Base-by-base conservation (phyloP, 2,888 invertebrate species). In the Tridacna gigas region DNA sequence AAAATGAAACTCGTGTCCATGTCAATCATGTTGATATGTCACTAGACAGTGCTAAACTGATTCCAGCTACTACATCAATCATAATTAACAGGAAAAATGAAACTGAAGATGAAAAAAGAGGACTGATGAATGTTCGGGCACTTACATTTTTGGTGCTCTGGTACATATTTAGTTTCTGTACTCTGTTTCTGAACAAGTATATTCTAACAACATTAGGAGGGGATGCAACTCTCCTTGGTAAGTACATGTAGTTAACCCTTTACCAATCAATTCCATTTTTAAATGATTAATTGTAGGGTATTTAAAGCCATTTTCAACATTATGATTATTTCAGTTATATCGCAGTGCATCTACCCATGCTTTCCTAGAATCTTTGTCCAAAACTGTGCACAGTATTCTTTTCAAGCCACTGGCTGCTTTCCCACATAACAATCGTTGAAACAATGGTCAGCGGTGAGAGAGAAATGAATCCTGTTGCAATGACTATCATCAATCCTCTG, bases 121-220 rank as follows among this genome's bases (percentile, higher is more conserved):
- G 94, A 11, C 80, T 94, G 67, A 84, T 90, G 47, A 93, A 91
- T 79, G 77, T 90, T 0, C 74, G 93, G 48, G 94, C 94, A 0
- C 90, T 94, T 65, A 73, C 91, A 5, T 92, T 94, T 76, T 90
- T 94, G 7, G 80, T 96, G 74, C 94, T 97, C 84, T 97, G 97
- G 97, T 97, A 97, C 92, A 96, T 97, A 92, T 97, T 97, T 94
- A 97, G 97, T 94, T 97, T 96, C 13, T 97, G 96, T 93, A 97
- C 97, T 0, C 95, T 97, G 75, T 97, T 97, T 94, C 95, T 97
- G 83, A 97, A 97, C 95, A 97, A 97, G 93, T 97, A 97, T 93
- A 97, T 97, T 91, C 95, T 97, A 82, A 96, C 97, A 0, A 97
- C 96, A 90, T 96, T 97, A 93, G 96, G 96, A 94, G 97, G 97